Evolutionary conservation across 37 sponge, comb jelly and placozoan species (phyloP).

Genomic region (Lycopodina hypogea): DNA sequence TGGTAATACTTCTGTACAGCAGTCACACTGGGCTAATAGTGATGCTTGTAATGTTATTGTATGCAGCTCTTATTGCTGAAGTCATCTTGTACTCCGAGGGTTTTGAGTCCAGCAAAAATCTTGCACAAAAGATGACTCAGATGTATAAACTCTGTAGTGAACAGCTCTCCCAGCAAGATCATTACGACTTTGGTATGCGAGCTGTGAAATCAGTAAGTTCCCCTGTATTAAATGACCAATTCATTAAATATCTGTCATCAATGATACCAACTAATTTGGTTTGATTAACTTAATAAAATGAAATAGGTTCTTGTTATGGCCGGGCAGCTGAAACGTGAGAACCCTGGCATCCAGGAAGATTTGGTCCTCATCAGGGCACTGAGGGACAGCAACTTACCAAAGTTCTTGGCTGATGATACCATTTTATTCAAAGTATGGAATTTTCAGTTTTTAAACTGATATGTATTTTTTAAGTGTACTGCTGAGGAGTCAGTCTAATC

Average conservation of each 20-base stretch:
- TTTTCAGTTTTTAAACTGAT: not conserved
- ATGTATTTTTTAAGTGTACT: not conserved
- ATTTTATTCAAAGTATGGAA: constrained; percentile 80
- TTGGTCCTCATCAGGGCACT: constrained; percentile 93
- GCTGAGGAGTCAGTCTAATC: too few relatives aligned
- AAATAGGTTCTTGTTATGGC: constrained; percentile 95
- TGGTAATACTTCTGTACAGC: constrained; percentile 30
- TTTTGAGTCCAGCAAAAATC: constrained; percentile 91
- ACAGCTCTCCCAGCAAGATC: constrained; percentile 96
- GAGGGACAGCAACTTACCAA: constrained; percentile 97
- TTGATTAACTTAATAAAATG: not conserved
- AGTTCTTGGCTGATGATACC: constrained; percentile 94
- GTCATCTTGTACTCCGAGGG: constrained; percentile 99
- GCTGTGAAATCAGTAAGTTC: constrained; percentile 93
- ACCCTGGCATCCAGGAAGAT: constrained; percentile 88
- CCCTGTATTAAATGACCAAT: not conserved
- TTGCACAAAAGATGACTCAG: constrained; percentile 95
- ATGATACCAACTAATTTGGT: not conserved
- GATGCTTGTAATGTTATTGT: not conserved
- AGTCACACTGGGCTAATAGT: too few relatives aligned
- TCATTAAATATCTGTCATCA: not conserved
- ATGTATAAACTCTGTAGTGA: constrained; percentile 99
- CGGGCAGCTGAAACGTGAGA: constrained; percentile 92
- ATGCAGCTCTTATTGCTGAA: constrained; percentile 91
- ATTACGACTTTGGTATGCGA: constrained; percentile 99